These are phyloP conservation scores for Chelonoidis abingdonii DNA, from an alignment of 2,113 vertebrate genomes.

Conservation along the genomic window DNA sequence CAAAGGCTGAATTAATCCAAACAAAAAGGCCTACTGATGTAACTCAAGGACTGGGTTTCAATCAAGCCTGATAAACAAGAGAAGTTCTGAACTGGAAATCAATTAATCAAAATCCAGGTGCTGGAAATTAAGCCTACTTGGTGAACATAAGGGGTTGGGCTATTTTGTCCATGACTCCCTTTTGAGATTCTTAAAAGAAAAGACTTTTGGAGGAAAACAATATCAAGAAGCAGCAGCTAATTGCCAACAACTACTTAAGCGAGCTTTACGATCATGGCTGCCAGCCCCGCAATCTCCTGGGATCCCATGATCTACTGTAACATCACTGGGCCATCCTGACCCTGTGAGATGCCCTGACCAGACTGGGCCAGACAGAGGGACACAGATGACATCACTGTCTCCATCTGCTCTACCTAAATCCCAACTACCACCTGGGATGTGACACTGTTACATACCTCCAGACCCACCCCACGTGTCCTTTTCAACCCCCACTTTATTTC, in stretches of 20 bases:
- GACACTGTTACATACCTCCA: not conserved
- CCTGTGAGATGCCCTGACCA: not conserved
- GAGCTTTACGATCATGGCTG: not conserved
- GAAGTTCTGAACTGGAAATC: not conserved
- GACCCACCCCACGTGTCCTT: not conserved
- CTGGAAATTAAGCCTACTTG: not conserved
- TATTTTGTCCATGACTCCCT: not conserved
- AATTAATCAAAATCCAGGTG: not conserved
- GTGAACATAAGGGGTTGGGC: not conserved
- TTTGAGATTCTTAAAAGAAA: not conserved
- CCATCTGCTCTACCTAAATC: not conserved
- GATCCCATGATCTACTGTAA: not conserved
- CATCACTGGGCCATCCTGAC: not conserved
- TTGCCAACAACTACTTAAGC: not conserved
- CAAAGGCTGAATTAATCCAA: not conserved
- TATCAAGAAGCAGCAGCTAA: not conserved
- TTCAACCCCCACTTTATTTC: not conserved
- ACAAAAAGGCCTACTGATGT: not conserved
- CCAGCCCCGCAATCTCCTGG: not conserved
- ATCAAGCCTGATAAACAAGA: not conserved
- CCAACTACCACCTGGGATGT: not conserved
- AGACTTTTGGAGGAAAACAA: not conserved
- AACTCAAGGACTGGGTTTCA: not conserved
- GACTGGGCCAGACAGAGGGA: not conserved
- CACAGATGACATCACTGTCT: not conserved